Base-by-base conservation (phyloP, 2,797 vertebrate species). In the Paramormyrops hopkinsi region DNA sequence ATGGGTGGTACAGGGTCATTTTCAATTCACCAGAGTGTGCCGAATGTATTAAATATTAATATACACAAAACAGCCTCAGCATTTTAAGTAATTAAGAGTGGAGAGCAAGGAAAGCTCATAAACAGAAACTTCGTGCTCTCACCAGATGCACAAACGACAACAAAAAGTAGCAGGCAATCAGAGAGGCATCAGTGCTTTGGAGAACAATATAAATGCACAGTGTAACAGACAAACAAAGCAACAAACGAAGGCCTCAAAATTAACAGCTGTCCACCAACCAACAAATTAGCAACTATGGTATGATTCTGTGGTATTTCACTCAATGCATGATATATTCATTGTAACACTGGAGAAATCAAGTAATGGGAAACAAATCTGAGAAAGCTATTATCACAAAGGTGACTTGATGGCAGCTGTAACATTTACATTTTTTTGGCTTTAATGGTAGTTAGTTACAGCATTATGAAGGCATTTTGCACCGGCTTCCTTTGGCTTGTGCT, bases 71-170 rank as follows among this genome's bases (percentile, higher is more conserved):
- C 14, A 89, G 48, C 48, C 48, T 48, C 56, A 56, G 73, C 88
- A 14, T 88, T 89, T 91, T 54, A 44, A 90, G 90, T 51, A 90
- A 91, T 51, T 88, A 90, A 90, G 82, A 79, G 50, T 41, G 69
- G 7, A 87, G 48, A 88, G 86, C 50, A 92, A 89, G 91, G 56
- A 73, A 83, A 87, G 4, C 51, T 33, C 6, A 44, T 6, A 62
- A 50, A 62, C 51, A 82, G 59, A 25, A 88, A 85, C 2, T 14
- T 4, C 17, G 8, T 33, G 53, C 76, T 85, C 22, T 54, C n/a
- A 76, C 17, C 79, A 25, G 14, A 88, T 53, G 14, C 29, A 79
- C 65, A n/a, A 48, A 88, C 6, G 22, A 79, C 17, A 25, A 8
- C 37, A 19, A 37, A 88, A 9, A 62, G 73, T 2, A 53, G 7